A percentile compares a stretch with the other conserved stretches of the same genome.
Evolutionary conservation across 1,140 invertebrate genomes (phyloP).

Genomic region (Mya arenaria): DNA sequence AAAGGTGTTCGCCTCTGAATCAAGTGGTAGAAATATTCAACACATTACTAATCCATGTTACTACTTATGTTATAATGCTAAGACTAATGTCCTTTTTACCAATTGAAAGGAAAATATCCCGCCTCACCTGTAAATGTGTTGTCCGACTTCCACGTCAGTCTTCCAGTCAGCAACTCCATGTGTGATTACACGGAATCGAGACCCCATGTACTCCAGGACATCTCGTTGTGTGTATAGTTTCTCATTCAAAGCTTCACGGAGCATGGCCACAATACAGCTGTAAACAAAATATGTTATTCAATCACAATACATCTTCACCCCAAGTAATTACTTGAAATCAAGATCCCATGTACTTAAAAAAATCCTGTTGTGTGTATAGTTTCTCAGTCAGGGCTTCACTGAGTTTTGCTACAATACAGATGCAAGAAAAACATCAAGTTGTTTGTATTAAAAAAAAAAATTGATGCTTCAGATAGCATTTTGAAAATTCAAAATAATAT

Average conservation of each 20-base stretch:
- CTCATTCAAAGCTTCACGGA: slow-evolving; percentile 90
- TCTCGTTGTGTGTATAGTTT: slow-evolving; percentile 88
- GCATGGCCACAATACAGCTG: slow-evolving; percentile 92
- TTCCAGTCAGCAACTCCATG: slow-evolving; percentile 88
- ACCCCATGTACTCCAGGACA: slow-evolving; percentile 90
- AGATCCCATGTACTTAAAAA: too few relatives aligned
- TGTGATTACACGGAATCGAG: slow-evolving; percentile 88
- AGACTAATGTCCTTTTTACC: neutral
- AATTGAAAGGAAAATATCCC: neutral
- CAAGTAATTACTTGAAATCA: too few relatives aligned
- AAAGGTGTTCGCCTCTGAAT: too few relatives aligned
- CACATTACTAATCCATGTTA: too few relatives aligned
- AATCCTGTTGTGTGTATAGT: too few relatives aligned
- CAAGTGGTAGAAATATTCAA: too few relatives aligned
- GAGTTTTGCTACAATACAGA: too few relatives aligned
- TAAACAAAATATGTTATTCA: neutral
- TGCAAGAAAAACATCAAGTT: too few relatives aligned
- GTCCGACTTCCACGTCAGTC: slow-evolving; percentile 88
- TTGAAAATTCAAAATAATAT: neutral
- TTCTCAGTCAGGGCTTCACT: too few relatives aligned
- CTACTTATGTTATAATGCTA: too few relatives aligned
- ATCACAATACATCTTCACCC: neutral
- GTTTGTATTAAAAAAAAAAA: too few relatives aligned
- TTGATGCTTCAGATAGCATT: too few relatives aligned
- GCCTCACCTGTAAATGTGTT: slow-evolving; percentile 87